A percentile compares a stretch with the other conserved stretches of the same genome.
These are phyloP conservation scores for Halichoeres trimaculatus DNA, from an alignment of 2,113 vertebrate genomes.

Conservation along the genomic window DNA sequence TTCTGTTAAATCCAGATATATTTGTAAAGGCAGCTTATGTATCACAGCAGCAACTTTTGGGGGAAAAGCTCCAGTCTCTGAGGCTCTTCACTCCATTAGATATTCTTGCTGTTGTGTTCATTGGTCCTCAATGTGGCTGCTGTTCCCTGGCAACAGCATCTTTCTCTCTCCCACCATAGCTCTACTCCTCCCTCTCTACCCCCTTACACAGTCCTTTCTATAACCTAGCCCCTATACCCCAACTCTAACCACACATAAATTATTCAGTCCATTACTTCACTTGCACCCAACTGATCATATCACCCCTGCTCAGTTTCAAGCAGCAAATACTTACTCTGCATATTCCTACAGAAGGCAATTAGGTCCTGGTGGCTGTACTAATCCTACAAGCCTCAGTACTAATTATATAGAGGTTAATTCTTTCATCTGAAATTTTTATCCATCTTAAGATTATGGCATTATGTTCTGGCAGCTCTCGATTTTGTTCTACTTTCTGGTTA, in stretches of 20 bases:
- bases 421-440: background rate
- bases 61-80: constrained; percentile 30
- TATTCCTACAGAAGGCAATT: background rate
- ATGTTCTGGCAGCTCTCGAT: background rate
- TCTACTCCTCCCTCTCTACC: constrained; percentile 40
- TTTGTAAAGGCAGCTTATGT: constrained; percentile 22
- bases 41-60: constrained; percentile 28
- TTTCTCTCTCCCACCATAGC: constrained; percentile 39
- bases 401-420: background rate
- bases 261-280: constrained; percentile 53
- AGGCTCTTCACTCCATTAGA: constrained; percentile 40
- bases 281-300: constrained; percentile 56
- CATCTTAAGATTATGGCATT: background rate
- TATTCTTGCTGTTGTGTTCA: constrained; percentile 56
- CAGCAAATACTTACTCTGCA: background rate
- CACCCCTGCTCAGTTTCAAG: constrained; percentile 8
- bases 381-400: background rate
- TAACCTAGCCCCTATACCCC: constrained; percentile 12
- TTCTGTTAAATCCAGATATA: constrained; percentile 28
- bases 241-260: constrained; percentile 35
- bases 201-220: constrained; percentile 32
- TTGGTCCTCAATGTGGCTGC: constrained; percentile 56
- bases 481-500: background rate
- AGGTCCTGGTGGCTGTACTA: background rate
- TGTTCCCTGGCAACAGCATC: constrained; percentile 83